Conservation (phyloP, 2,113 vertebrate genomes). For the Capricornis sumatraensis region DNA sequence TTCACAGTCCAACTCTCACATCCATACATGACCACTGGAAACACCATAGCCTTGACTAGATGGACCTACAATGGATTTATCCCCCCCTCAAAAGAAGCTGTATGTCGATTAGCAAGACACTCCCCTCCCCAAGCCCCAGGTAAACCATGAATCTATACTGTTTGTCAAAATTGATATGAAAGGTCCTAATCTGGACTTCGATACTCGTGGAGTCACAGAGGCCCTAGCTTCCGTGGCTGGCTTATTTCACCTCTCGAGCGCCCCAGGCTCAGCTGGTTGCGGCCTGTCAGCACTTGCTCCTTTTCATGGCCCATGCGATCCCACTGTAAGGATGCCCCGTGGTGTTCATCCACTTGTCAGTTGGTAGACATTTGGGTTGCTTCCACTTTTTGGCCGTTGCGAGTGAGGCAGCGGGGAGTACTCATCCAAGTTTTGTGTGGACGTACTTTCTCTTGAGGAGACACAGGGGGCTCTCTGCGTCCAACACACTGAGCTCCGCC, state of each 20-base stretch:
- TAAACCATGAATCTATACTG: background rate
- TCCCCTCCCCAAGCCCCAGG: no score
- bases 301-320: accelerated
- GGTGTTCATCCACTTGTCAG: background rate
- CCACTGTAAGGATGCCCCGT: accelerated
- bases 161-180: background rate
- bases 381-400: background rate
- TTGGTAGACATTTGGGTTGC: background rate
- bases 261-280: accelerated
- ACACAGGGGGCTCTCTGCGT: background rate
- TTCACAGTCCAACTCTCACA: no score
- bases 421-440: background rate
- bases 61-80: no score
- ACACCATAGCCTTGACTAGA: no score
- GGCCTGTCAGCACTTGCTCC: accelerated
- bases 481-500: background rate
- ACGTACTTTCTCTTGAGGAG: background rate
- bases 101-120: background rate
- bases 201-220: background rate
- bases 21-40: no score
- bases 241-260: accelerated
- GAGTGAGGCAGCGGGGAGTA: background rate
- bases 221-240: background rate
- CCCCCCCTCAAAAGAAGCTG: background rate
- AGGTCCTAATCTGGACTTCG: background rate